Evolutionary conservation across 2,888 invertebrate species (phyloP).

Genomic region (Andrena hattorfiana): DNA sequence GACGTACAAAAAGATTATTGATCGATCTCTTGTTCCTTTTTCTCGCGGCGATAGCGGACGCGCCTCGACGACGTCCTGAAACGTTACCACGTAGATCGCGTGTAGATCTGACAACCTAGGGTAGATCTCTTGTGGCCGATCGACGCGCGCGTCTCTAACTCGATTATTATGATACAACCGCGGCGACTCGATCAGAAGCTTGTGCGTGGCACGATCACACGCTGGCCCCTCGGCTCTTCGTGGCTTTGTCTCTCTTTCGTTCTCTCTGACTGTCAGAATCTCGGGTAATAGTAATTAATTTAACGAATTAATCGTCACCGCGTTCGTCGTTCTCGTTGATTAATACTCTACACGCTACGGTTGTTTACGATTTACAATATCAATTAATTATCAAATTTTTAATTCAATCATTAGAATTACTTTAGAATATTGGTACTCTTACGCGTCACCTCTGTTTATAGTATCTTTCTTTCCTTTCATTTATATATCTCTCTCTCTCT

Average conservation of each 20-base stretch:
- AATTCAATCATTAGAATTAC: conserved; percentile 85
- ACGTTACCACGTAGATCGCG: conserved; percentile 31
- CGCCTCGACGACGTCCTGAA: conserved; percentile 11
- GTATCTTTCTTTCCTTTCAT: conserved; percentile 44
- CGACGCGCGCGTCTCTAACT: conserved; percentile 38
- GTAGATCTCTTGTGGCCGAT: conserved; percentile 1
- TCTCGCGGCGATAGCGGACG: background rate
- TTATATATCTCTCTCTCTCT: conserved; percentile 31
- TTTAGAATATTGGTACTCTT: conserved; percentile 85
- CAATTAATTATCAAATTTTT: conserved; percentile 85
- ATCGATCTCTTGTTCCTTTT: conserved; percentile 9
- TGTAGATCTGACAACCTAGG: background rate
- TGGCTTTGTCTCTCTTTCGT: conserved; percentile 12
- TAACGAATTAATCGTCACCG: conserved; percentile 61
- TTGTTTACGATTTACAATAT: conserved; percentile 84
- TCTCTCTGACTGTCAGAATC: conserved; percentile 14
- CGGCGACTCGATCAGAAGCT: conserved; percentile 74
- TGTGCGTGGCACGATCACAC: conserved; percentile 27
- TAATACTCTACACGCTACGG: conserved; percentile 83
- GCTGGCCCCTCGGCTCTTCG: conserved; percentile 25
- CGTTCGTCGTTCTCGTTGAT: conserved; percentile 69
- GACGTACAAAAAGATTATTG: conserved; percentile 51
- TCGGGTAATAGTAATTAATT: conserved; percentile 54
- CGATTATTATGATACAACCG: conserved; percentile 81
- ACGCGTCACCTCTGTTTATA: conserved; percentile 76